Conservation (phyloP, 1,140 invertebrate species). For the Aleiodes sp. region DNA sequence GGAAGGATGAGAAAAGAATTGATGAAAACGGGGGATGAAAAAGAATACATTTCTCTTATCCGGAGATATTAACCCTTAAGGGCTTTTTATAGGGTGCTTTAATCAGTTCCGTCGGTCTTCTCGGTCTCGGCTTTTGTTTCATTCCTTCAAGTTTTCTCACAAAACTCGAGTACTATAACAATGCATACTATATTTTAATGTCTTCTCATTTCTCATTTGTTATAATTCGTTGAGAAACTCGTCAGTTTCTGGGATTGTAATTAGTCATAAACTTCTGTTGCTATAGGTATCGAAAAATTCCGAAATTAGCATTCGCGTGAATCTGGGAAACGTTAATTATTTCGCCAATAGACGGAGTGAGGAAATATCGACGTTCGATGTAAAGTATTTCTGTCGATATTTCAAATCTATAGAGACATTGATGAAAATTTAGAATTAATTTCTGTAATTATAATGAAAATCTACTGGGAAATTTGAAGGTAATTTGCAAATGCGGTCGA, state of each 20-base stretch:
- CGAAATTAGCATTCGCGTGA: no score
- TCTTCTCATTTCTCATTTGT: slow-evolving; percentile 18
- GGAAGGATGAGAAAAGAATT: neutral
- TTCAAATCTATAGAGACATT: no score
- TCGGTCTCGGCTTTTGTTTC: slow-evolving; percentile 6
- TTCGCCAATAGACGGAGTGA: no score
- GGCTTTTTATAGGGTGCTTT: slow-evolving; percentile 1
- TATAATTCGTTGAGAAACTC: slow-evolving; percentile 5
- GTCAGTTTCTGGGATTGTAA: neutral
- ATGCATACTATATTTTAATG: slow-evolving; percentile 10
- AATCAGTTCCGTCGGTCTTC: slow-evolving; percentile 11
- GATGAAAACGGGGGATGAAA: neutral
- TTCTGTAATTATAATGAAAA: no score
- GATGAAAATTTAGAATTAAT: no score
- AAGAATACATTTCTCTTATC: neutral
- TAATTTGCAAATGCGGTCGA: no score
- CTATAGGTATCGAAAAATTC: neutral
- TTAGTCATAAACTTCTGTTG: neutral
- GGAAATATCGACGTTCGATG: no score
- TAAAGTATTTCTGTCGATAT: no score
- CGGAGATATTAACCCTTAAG: slow-evolving; percentile 5
- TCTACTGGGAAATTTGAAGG: no score
- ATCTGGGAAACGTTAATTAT: no score
- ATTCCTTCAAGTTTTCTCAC: neutral
- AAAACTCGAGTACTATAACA: neutral